phyloP scores from a whole-genome alignment of 2,797 vertebrate genomes.

The Halcyon leucocephala region DNA sequence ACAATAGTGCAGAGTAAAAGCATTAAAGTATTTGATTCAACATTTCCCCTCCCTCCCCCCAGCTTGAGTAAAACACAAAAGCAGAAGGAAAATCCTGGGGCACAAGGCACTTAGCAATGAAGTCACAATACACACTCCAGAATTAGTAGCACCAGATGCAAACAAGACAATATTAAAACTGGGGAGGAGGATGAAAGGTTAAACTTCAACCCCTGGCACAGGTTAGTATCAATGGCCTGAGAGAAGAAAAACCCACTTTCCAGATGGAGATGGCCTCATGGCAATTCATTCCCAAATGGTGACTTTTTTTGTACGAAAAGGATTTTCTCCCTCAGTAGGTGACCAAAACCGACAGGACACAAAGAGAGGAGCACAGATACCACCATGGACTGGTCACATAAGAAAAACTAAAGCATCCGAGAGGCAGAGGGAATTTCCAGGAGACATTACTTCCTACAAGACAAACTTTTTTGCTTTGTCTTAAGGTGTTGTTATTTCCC shows the following conservation, averaged over 20 bases:
- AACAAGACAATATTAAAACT: background rate
- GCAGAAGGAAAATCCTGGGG: background rate
- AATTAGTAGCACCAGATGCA: background rate
- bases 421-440: background rate
- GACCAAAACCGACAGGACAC: background rate
- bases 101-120: conserved; percentile 16
- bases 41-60: rapidly evolving
- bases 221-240: background rate
- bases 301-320: background rate
- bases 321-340: background rate
- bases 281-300: background rate
- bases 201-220: background rate
- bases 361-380: background rate
- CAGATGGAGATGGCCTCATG: background rate
- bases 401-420: background rate
- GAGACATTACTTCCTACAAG: background rate
- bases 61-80: background rate
- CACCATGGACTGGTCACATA: background rate
- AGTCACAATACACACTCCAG: background rate
- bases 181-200: background rate
- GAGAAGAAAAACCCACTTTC: background rate
- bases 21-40: background rate
- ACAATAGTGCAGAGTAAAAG: background rate
- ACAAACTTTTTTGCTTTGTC: background rate
- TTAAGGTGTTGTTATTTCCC: background rate